Evolutionary conservation across 2,888 invertebrate species (phyloP), one percentile per base, ranked within the genome.

Genomic region (Athalia circularis): DNA sequence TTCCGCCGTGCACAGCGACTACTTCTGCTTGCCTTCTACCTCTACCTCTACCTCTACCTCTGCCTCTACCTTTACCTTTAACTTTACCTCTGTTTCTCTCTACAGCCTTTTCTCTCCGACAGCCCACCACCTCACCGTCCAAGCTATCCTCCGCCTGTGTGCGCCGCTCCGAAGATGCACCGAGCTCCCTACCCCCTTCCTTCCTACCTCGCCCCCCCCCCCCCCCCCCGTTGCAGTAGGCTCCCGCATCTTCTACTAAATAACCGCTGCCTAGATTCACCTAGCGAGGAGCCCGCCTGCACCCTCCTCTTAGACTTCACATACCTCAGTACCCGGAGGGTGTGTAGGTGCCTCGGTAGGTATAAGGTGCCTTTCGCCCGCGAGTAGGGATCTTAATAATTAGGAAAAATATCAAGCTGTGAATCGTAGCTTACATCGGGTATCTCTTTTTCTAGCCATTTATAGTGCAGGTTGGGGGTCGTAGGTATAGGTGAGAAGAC

Each of bases 241-340:
- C 72, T 77, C 77, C 82, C 80, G 79, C 80, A 80, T 84, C 81
- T 82, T 78, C 84, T 81, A 81, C 83, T 87, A 87, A 88, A 87
- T 86, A 86, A 87, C 85, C 82, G 82, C 81, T 81, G 83, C 81
- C 83, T 82, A 82, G 83, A 85, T 87, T 86, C 84, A 85, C 84
- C 84, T 83, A 82, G 82, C 83, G n/a, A 4, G 45, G 72, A 9
- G 52, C 57, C 57, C 43, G 47, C 47, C 29, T 43, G 57, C 72
- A 80, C 82, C 82, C 83, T 80, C 78, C 80, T 75, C 72, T 9
- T n/a, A n/a, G n/a, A 7, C 54, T 72, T 59, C 57, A 47, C 72
- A 72, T 72, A 72, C 72, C 72, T 72, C 13, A 72, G 59, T 45
- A 45, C 59, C 57, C n/a, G 47, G 47, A 70, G 70, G 70, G 57